Evolutionary conservation across 2,888 invertebrate genomes (phyloP), one percentile per base, ranked within the genome.

Genomic region (Cephalotes varians): DNA sequence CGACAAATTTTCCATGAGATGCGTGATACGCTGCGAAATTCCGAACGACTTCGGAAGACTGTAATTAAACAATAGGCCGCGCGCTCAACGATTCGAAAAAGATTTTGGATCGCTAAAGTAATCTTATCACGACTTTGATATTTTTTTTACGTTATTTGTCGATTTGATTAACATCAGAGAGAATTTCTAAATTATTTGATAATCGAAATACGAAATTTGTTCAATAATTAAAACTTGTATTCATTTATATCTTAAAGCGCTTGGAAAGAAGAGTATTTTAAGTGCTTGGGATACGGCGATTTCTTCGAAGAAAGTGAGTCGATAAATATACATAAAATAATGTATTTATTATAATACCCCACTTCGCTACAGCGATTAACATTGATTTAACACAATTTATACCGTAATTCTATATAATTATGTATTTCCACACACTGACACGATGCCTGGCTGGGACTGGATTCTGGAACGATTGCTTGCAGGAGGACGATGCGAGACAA

Each of bases 301-400:
- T 28, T 5, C 12, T 28, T 12, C n/a, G n/a, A 31, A 18, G 15
- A n/a, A 67, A 56, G 18, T 44, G 54, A 56, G 28, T 18, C 31
- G 54, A 28, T 31, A 54, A 77, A 71, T 85, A 85, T 91, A 90
- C 89, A 90, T 93, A 93, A 93, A 93, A 93, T 93, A 93, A 91
- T 91, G 91, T 92, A 91, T 93, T 92, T 93, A 93, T 93, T 92
- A 91, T 92, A 91, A 91, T 92, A 90, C 92, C 90, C 92, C 91
- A 92, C 90, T 91, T 90, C 88, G 90, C 92, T 92, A 92, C 92
- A 92, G 90, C 91, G 90, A 90, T 92, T 91, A 92, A 92, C 92
- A 91, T 92, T 91, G 91, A 92, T 92, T 90, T 91, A 91, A 91
- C 91, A 90, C 89, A 90, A 90, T 81, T 87, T 90, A 90, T 89